These are phyloP conservation scores for Felis chaus DNA, from an alignment of 2,113 vertebrate species.

Conservation along the genomic window DNA sequence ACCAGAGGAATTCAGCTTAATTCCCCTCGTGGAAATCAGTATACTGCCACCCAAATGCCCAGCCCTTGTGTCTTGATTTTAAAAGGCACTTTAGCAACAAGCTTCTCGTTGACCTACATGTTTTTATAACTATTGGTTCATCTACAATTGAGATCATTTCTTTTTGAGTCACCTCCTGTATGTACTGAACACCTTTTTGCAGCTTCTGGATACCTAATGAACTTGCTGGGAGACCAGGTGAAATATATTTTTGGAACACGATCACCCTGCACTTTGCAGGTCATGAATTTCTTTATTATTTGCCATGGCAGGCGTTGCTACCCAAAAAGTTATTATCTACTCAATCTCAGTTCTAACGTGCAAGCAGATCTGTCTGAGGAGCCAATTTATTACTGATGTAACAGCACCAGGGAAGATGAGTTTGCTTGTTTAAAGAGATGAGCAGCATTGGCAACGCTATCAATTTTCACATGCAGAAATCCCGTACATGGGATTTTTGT, in stretches of 20 bases:
- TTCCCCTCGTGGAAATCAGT: not conserved
- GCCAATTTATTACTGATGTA: conserved; percentile 65
- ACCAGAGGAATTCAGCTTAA: not conserved
- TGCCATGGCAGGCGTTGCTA: conserved; percentile 38
- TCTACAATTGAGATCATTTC: not conserved
- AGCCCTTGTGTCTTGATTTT: not conserved
- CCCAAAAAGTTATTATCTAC: conserved; percentile 63
- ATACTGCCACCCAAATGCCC: not conserved
- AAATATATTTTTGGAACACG: conserved; percentile 62
- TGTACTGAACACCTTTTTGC: not conserved
- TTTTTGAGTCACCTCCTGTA: not conserved
- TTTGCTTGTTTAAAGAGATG: conserved; percentile 72
- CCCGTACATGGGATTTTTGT: conserved; percentile 16
- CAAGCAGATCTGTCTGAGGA: conserved; percentile 57
- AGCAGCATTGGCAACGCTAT: not conserved
- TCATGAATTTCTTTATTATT: conserved; percentile 66
- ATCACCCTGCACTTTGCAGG: conserved; percentile 7
- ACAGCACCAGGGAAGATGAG: conserved; percentile 62
- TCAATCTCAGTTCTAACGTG: conserved; percentile 64
- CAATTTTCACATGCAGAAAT: conserved; percentile 69
- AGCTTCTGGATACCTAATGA: conserved; percentile 50
- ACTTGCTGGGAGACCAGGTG: conserved; percentile 18
- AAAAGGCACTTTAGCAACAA: not conserved
- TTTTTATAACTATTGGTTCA: not conserved
- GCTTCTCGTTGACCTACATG: not conserved